These are phyloP conservation scores for Excalfactoria chinensis DNA, from an alignment of 2,113 vertebrate species.

Conservation along the genomic window DNA sequence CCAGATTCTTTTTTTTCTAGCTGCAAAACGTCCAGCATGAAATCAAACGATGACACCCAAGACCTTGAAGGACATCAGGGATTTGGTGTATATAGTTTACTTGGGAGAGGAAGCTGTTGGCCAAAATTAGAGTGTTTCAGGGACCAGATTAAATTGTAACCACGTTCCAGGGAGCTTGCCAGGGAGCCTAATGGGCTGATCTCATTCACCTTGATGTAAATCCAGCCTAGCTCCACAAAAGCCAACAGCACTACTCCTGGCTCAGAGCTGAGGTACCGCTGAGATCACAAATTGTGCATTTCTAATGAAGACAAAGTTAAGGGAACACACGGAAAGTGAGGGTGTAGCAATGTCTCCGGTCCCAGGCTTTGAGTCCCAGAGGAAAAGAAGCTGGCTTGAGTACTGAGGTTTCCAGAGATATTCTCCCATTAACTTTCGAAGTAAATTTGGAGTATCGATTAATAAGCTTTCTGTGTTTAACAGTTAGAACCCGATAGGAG, in stretches of 20 bases:
- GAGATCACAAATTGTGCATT: constrained; percentile 34
- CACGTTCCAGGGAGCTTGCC: constrained; percentile 63
- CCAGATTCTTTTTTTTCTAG: constrained; percentile 31
- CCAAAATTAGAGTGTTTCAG: not conserved
- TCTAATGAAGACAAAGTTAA: not conserved
- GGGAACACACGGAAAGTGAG: not conserved
- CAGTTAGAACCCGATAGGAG: not conserved
- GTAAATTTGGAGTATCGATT: not conserved
- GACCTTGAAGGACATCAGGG: not conserved
- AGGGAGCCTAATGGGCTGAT: constrained; percentile 58
- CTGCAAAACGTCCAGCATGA: not conserved
- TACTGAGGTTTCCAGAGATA: not conserved
- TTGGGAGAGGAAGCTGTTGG: constrained; percentile 21
- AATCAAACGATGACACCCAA: not conserved
- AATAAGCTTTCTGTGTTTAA: not conserved
- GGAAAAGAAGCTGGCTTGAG: not conserved
- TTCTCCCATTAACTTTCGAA: not conserved
- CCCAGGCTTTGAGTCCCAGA: not conserved
- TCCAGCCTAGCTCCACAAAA: constrained; percentile 48
- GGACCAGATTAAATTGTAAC: constrained; percentile 62
- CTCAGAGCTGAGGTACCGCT: not conserved
- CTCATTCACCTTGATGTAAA: constrained; percentile 72
- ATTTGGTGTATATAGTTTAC: not conserved
- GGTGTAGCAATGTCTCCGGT: not conserved
- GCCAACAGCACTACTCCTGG: constrained; percentile 34